phyloP scores from a whole-genome alignment of 2,113 vertebrate genomes.

The Cariama cristata region DNA sequence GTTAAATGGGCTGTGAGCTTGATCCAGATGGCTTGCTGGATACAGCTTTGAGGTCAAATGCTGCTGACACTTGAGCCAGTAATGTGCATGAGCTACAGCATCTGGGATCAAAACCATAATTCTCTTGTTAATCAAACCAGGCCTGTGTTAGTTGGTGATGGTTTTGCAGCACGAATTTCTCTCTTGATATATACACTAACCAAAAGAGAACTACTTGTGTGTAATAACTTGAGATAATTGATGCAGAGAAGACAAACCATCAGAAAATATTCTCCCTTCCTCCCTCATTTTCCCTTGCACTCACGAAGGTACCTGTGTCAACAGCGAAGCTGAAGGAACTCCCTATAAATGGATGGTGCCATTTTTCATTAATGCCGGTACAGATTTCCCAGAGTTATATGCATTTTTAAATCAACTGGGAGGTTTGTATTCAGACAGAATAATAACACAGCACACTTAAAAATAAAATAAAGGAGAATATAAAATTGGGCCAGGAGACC shows the following conservation, averaged over 20 bases:
- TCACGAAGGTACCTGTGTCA: neutral
- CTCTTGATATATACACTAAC: neutral
- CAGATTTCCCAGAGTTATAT: neutral
- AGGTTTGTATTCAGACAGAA: neutral
- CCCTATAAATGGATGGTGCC: neutral
- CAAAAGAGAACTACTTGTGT: neutral
- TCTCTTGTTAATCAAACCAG: constrained; percentile 12
- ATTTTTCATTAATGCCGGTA: neutral
- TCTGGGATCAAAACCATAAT: neutral
- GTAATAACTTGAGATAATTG: neutral
- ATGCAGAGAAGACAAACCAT: neutral
- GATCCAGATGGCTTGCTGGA: constrained; percentile 59
- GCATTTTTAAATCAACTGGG: neutral
- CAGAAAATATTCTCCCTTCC: neutral
- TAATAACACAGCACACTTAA: neutral
- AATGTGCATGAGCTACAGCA: constrained; percentile 22
- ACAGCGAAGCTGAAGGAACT: neutral
- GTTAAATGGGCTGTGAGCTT: constrained; percentile 57
- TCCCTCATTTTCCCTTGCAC: neutral
- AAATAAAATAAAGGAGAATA: constrained; percentile 3
- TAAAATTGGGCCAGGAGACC: neutral
- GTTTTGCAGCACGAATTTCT: neutral
- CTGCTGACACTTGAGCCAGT: constrained; percentile 37
- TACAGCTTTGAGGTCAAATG: constrained; percentile 52
- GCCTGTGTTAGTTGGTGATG: neutral